Evolutionary conservation across 2,888 invertebrate species (phyloP), one percentile per base, ranked within the genome.

Genomic region (Papilio gigon): DNA sequence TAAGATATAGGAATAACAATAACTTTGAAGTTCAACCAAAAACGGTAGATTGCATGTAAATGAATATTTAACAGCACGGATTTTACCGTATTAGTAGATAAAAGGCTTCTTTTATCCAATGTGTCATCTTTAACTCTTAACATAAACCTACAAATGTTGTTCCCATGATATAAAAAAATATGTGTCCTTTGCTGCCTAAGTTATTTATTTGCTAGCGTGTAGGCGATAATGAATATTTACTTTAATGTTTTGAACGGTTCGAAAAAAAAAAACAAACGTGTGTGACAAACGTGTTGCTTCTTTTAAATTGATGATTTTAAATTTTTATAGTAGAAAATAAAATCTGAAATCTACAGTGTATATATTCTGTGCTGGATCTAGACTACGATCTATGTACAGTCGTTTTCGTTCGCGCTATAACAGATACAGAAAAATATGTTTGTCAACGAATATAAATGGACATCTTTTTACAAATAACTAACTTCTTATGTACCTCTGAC

Each of bases 151-250:
- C 50, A n/a, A n/a, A 8, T 17, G n/a, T 30, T 53, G 30, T 37
- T 64, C 12, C 17, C 1, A 35, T 27, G 30, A 30, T 50, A 58
- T 8, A 47, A 47, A 61, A 58, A 50, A 37, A 50, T n/a, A 14
- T 42, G 42, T 50, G 56, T 67, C 58, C 42, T 44, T 42, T 30
- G 25, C 17, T 42, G 56, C 25, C 40, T 60, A n/a, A 67, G 33
- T 63, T 35, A 67, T 63, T 53, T 56, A 63, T 67, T 63, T 62
- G 44, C 62, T 56, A 63, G 40, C 68, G 33, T 17, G 53, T 59
- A 68, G 63, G 58, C 44, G 56, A 47, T 58, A 68, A 68, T 67
- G 44, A 67, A 53, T 67, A 30, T 56, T 42, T 44, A 27, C 17
- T 53, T 67, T 61, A 40, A 4, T 61, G 33, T 67, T 61, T 67